A percentile compares a stretch with the other conserved stretches of the same genome.
These are phyloP conservation scores for Macaria liturata DNA, from an alignment of 2,888 invertebrate genomes.

Conservation along the genomic window DNA sequence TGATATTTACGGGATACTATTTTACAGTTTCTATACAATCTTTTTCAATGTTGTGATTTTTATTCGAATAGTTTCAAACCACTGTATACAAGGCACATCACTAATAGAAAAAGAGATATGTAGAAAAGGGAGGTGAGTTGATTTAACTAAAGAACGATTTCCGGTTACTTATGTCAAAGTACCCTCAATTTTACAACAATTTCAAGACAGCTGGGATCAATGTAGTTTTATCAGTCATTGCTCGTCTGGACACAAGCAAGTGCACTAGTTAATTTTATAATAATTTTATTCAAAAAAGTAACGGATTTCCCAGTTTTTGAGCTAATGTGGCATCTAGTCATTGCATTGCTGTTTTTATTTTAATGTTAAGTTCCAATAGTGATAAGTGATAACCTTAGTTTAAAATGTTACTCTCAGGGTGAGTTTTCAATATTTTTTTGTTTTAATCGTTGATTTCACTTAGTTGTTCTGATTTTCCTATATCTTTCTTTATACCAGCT, in stretches of 20 bases:
- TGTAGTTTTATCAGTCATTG: constrained; percentile 59
- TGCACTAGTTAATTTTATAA: constrained; percentile 42
- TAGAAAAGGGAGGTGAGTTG: constrained; percentile 2
- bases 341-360: background rate
- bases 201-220: too few species aligned
- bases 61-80: background rate
- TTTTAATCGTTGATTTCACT: too few species aligned
- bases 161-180: constrained; percentile 21
- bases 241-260: constrained; percentile 58
- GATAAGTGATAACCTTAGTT: constrained; percentile 36
- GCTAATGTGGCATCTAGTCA: background rate
- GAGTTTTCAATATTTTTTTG: constrained; percentile 35
- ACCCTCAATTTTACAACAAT: constrained; percentile 38
- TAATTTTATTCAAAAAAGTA: constrained; percentile 38
- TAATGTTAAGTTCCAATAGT: constrained; percentile 17
- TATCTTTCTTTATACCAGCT: too few species aligned
- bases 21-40: too few species aligned
- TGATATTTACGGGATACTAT: too few species aligned
- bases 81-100: background rate
- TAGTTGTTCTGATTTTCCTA: too few species aligned
- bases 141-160: background rate
- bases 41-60: too few species aligned
- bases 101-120: background rate
- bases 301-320: constrained; percentile 40
- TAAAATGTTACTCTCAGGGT: constrained; percentile 69